These are phyloP conservation scores for Drosophila littoralis DNA, from an alignment of 1,140 invertebrate genomes.

Conservation along the genomic window DNA sequence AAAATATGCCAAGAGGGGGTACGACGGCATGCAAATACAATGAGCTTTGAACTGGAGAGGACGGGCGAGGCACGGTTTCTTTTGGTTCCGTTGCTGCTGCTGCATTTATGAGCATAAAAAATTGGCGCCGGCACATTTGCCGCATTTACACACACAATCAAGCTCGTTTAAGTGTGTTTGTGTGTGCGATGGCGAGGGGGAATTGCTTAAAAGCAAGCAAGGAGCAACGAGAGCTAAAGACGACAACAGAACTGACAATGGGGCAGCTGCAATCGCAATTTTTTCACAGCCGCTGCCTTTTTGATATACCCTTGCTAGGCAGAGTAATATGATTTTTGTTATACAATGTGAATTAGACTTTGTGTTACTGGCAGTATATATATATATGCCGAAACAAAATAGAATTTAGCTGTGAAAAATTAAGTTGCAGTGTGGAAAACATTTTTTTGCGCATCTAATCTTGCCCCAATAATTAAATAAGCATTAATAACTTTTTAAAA, in stretches of 20 bases:
- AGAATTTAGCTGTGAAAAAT: no score
- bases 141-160: slow-evolving; percentile 76
- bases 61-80: background rate
- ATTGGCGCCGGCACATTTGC: slow-evolving; percentile 66
- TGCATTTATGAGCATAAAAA: slow-evolving; percentile 82
- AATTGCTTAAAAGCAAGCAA: slow-evolving; percentile 64
- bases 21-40: slow-evolving; percentile 74
- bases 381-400: no score
- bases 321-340: no score
- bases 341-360: background rate
- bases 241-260: slow-evolving; percentile 69
- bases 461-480: no score
- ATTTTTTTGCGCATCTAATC: no score
- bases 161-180: slow-evolving; percentile 34
- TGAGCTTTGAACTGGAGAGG: slow-evolving; percentile 64
- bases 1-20: slow-evolving; percentile 61
- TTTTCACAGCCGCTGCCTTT: slow-evolving; percentile 31
- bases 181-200: slow-evolving; percentile 13
- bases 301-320: background rate
- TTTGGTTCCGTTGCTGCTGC: slow-evolving; percentile 1
- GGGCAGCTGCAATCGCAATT: slow-evolving; percentile 34
- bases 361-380: no score
- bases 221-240: slow-evolving; percentile 50
- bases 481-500: no score
- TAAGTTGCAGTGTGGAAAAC: no score